Evolutionary conservation across 2,113 vertebrate species (phyloP).

Genomic region (Vulpes ferrilata): DNA sequence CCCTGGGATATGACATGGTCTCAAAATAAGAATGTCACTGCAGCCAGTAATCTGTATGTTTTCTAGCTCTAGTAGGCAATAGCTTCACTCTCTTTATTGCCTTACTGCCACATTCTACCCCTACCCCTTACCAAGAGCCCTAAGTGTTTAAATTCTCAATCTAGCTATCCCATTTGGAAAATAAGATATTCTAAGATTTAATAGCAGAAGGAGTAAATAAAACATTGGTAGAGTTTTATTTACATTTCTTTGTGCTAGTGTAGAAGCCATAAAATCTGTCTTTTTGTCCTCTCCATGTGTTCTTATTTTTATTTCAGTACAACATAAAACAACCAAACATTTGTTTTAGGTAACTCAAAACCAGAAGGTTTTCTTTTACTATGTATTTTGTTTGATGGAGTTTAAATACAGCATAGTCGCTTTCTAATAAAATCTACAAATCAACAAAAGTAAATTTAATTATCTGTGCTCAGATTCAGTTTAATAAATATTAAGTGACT

Average conservation of each 20-base stretch:
- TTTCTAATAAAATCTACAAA: not conserved
- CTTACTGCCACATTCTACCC: not conserved
- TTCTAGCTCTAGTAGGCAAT: not conserved
- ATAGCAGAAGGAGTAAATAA: not conserved
- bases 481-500: not conserved
- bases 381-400: not conserved
- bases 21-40: not conserved
- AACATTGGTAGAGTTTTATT: not conserved
- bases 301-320: slow-evolving; percentile 25
- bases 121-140: not conserved
- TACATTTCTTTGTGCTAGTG: not conserved
- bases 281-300: not conserved
- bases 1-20: not conserved
- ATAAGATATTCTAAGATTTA: slow-evolving; percentile 23
- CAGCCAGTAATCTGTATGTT: not conserved
- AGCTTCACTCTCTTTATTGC: not conserved
- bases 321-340: not conserved
- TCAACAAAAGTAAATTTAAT: not conserved
- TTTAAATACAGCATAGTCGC: not conserved
- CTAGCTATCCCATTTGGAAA: not conserved
- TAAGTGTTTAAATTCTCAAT: not conserved
- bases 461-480: slow-evolving; percentile 23
- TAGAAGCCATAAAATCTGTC: not conserved
- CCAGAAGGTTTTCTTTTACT: not conserved
- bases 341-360: not conserved